phyloP scores from a whole-genome alignment of 2,113 vertebrate species.

The Megaptera novaeangliae region DNA sequence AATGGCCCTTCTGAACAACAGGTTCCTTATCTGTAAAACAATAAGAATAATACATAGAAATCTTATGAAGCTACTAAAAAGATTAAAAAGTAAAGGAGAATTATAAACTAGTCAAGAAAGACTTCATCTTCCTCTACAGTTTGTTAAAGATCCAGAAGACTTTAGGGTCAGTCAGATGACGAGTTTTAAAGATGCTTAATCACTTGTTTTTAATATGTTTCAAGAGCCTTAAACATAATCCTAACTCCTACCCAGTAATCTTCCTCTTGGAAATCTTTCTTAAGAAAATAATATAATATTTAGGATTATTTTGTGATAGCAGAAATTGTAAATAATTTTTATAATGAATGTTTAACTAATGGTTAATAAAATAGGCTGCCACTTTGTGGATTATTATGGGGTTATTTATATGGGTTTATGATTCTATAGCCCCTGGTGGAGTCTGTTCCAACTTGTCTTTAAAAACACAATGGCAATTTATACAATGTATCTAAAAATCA shows the following conservation, averaged over 20 bases:
- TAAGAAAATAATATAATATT: neutral
- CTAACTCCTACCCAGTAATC: neutral
- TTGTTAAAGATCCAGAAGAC: neutral
- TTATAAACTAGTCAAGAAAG: conserved; percentile 9
- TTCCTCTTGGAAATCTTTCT: neutral
- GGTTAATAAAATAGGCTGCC: neutral
- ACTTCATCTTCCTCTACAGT: neutral
- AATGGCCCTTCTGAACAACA: neutral
- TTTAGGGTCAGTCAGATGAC: neutral
- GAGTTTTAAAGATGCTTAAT: neutral
- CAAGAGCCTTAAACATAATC: neutral
- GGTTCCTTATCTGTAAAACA: conserved; percentile 13
- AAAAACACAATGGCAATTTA: neutral
- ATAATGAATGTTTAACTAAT: neutral
- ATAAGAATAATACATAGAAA: neutral
- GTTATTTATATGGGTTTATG: neutral
- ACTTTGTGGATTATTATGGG: neutral
- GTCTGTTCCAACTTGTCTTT: neutral
- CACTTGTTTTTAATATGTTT: neutral
- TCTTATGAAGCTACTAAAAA: neutral
- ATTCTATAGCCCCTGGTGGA: neutral
- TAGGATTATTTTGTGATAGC: neutral
- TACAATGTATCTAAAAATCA: neutral
- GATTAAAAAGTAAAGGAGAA: neutral
- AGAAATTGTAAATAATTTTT: neutral